A percentile compares a stretch with the other conserved stretches of the same genome.
Evolutionary conservation across 2,888 invertebrate species (phyloP).

Genomic region (Ecdyonurus torrentis): DNA sequence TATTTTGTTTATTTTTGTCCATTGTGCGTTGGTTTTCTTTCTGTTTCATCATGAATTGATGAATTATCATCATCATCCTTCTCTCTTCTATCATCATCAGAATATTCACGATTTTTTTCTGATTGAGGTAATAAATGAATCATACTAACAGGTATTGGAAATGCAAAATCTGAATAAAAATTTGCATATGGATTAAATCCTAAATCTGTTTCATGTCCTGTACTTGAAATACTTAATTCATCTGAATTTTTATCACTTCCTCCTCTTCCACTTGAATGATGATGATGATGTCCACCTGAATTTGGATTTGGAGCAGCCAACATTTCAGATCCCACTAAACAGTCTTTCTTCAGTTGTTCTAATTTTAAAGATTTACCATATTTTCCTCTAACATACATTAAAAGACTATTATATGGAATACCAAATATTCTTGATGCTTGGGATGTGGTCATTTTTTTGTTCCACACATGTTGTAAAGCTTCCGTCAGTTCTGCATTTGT

Average conservation of each 20-base stretch:
- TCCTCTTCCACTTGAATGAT: slow-evolving; percentile 3
- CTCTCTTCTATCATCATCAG: neutral
- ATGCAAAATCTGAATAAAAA: slow-evolving; percentile 71
- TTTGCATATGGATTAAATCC: slow-evolving; percentile 58
- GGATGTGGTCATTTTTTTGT: slow-evolving; percentile 86
- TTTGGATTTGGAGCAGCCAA: slow-evolving; percentile 18
- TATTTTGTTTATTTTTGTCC: neutral
- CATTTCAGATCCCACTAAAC: slow-evolving; percentile 66
- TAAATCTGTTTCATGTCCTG: neutral
- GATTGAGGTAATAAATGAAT: slow-evolving; percentile 64
- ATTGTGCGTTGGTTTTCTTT: neutral
- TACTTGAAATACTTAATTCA: neutral
- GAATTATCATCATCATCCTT: neutral
- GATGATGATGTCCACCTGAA: neutral
- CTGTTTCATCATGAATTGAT: neutral
- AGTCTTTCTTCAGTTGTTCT: slow-evolving; percentile 75
- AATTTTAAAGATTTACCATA: slow-evolving; percentile 84
- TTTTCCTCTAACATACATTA: slow-evolving; percentile 85
- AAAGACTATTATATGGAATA: slow-evolving; percentile 80
- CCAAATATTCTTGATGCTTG: slow-evolving; percentile 82
- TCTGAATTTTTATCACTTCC: slow-evolving; percentile 2
- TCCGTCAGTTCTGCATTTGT: slow-evolving; percentile 82
- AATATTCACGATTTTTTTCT: slow-evolving; percentile 46
- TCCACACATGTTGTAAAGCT: slow-evolving; percentile 87
- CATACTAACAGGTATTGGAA: slow-evolving; percentile 73